A percentile compares a stretch with the other conserved stretches of the same genome.
These are phyloP conservation scores for Lamellibrachia columna DNA, from an alignment of 2,888 invertebrate genomes.

Conservation along the genomic window DNA sequence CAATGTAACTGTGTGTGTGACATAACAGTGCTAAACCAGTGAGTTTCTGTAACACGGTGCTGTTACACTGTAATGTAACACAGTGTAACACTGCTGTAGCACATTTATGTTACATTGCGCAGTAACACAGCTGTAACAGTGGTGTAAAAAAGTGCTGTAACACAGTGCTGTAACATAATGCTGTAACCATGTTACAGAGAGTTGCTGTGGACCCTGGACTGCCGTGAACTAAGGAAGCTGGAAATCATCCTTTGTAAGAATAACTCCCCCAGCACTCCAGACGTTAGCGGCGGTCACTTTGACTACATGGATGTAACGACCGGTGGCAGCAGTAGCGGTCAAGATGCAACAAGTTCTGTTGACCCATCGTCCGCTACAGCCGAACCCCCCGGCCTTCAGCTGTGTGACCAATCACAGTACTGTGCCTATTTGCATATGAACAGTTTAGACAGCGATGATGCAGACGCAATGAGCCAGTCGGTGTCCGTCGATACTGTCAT, in stretches of 20 bases:
- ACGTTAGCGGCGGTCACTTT: not conserved
- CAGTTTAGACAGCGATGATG: not conserved
- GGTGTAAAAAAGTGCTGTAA: not conserved
- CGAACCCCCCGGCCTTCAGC: not conserved
- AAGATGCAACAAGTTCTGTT: not conserved
- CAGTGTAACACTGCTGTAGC: no score
- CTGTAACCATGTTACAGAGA: slow-evolving; percentile 71
- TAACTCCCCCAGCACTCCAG: not conserved
- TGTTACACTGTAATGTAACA: no score
- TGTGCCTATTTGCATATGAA: not conserved
- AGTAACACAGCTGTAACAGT: not conserved
- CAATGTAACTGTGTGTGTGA: no score
- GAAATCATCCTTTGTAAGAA: slow-evolving; percentile 82
- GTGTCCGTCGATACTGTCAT: slow-evolving; percentile 41
- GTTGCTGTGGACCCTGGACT: slow-evolving; percentile 85
- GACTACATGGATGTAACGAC: not conserved
- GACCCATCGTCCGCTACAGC: not conserved
- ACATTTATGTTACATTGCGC: no score
- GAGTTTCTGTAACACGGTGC: no score
- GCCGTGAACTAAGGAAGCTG: slow-evolving; percentile 83
- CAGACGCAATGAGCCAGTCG: slow-evolving; percentile 39
- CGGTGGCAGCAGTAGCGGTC: not conserved
- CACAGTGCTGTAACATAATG: not conserved
- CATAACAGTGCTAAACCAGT: no score
- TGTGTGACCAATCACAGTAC: not conserved